Base-by-base conservation (phyloP, 2,797 vertebrate genomes). In the Crenichthys baileyi region DNA sequence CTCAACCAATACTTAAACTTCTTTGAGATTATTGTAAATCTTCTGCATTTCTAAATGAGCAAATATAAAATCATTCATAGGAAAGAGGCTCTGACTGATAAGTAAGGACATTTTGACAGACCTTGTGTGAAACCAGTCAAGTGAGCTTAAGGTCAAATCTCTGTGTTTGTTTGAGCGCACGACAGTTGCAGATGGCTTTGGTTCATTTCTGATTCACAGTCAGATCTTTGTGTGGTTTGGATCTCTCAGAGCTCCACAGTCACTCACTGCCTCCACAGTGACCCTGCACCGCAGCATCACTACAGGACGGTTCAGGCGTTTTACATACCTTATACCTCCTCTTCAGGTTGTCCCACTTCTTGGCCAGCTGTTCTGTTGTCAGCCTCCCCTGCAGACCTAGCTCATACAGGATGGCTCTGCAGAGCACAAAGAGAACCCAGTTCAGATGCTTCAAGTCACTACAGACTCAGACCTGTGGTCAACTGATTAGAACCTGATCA, bases 271-370 rank as follows among this genome's bases (percentile, higher is more conserved):
- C 60, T 63, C 29, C 61, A 16, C 36, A 46, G 44, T 11, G 44
- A 46, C 44, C 44, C 44, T 5, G 44, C 44, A 46, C 8, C 11
- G 4, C 31, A 39, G 61, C 61, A 9, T 65, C 20, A 9, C 31
- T 39, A 18, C 61, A 39, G 61, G 31, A 11, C 2, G 18, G 8
- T 31, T 20, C 26, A 41, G 31, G 36, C 9, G 20, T 9, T 20
- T 18, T 20, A 74, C 16, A 24, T 44, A 95, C 95, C 95, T 96
- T 96, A 70, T 96, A 96, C 70, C 94, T 91, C 81, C 94, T 94
- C 85, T 96, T 96, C 73, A 96, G 87, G 91, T 96, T 96, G 90
- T 96, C 95, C 95, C 95, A 96, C 87, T 96, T 96, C 85, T 96
- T 96, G 16, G 95, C 94, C 18, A 95, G 48, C 91, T 96, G 95